Evolutionary conservation across 2,113 vertebrate species (phyloP), one percentile per base, ranked within the genome.

Genomic region (Etia nguti): DNA sequence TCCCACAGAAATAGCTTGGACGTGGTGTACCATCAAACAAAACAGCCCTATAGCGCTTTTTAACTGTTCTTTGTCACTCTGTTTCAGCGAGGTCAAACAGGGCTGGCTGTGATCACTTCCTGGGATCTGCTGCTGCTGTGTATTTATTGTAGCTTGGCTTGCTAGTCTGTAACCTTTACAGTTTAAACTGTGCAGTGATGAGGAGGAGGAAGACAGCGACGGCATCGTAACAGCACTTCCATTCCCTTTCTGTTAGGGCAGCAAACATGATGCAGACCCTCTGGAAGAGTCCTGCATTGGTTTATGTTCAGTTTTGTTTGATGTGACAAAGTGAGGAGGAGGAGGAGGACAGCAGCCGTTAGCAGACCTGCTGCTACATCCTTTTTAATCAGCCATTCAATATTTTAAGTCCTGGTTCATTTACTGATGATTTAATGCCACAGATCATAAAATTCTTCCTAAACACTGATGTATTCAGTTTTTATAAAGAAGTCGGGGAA

Each of bases 381-480:
- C 22, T 65, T 13, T 12, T 65, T 65, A 11, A 11, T 75, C 24
- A 20, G 43, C 43, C 24, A 3, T 7, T 29, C 12, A 6, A 2
- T 24, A 10, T 73, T 43, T 73, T 26, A 73, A 24, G 3, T 2
- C 9, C 24, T 12, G 68, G 24, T 29, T 75, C 15, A 0, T 48
- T 75, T 75, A 48, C 68, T 29, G 50, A 18, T 20, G 18, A 18
- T 52, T 50, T 50, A 50, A 20, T 20, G 43, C 46, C 24, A 29
- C 16, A 31, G 68, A 20, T 50, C 43, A 75, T 75, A 48, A 12
- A 8, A 31, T 6, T 18, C 22, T 68, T n/a, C 31, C 10, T 36
- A 4, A 65, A 43, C 12, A 43, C 65, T 0, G 4, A 43, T 16
- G 22, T 16, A 1, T 0, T 36, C 10, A 3, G 22, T 0, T 70